Evolutionary conservation across 2,888 invertebrate genomes (phyloP), one percentile per base, ranked within the genome.

Genomic region (Pogonocherus hispidulus): DNA sequence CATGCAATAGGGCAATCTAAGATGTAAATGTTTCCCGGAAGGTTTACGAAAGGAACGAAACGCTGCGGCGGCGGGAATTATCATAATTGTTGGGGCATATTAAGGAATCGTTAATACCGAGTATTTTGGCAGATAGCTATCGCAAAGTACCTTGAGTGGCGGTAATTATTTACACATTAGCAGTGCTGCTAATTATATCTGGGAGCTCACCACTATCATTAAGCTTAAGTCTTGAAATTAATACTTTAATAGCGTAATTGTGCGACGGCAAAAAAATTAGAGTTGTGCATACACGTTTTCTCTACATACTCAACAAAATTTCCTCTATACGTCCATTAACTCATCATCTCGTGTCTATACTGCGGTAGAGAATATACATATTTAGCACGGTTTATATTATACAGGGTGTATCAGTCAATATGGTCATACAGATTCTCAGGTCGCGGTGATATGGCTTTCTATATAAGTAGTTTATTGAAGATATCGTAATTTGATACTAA

Each of bases 111-210:
- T 79, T 79, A 81, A 80, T 80, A 80, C 72, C 75, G 78, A 77
- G 73, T 78, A 74, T 75, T 77, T 79, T 76, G 78, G 76, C 74
- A 81, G 84, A 84, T 83, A 82, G 80, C 72, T 79, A 83, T 83
- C 83, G 80, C 81, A 80, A 77, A 80, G 81, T 82, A 81, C 82
- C 82, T 82, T 82, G 83, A 81, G 82, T 80, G 76, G 70, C 70
- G 77, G 83, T 84, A 85, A 85, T 85, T 85, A 85, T 85, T 85
- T 85, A 84, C 84, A 84, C 85, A 85, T 85, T 85, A 85, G 84
- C 84, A 80, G 79, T 76, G 78, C 78, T 77, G 77, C 81, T 85
- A 85, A 85, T 85, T 85, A 82, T 79, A 82, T 80, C 81, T 80
- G 78, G 78, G 74, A 82, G 78, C 80, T 75, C 78, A 81, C 79